Evolutionary conservation across 2,797 vertebrate genomes (phyloP), one percentile per base, ranked within the genome.

Genomic region (Darevskia mixta): DNA sequence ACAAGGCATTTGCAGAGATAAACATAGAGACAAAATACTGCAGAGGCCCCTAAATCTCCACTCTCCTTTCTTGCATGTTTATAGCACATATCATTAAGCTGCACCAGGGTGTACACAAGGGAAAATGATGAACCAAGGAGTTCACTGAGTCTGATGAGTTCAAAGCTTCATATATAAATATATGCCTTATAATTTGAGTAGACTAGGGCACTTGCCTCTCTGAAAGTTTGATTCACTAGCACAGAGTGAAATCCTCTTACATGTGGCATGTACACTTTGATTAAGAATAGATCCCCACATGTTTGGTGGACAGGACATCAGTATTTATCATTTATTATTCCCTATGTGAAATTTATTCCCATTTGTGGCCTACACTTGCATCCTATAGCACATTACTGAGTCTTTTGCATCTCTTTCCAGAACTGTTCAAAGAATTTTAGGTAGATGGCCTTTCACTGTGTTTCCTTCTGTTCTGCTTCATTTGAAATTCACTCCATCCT

Each of bases 311-410:
- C 35, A 71, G 15, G 35, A 49, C 20, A 49, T 83, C 49, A 79
- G 61, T 69, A 69, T 88, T 71, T 61, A 61, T 84, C 66, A 84
- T 88, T 58, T 32, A 58, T 71, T 88, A 83, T 79, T 72, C 23
- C 86, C 82, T 87, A 55, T 83, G 80, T 69, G 41, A 87, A 82
- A 45, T 77, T 77, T 83, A 83, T 88, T 88, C 75, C 43, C 23
- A 83, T 23, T 79, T 20, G 27, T 7, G 66, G 41, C 27, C 73
- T 83, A 77, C 41, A 69, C 32, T 58, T 78, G 73, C 80, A 69
- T 61, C 20, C 61, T 82, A 78, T 5, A 67, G 35, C 18, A 83
- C 45, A 78, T 69, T 78, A 83, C n/a, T 23, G 35, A 83, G 38
- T 79, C 75, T 67, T 82, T 87, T 87, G 41, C n/a, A 83, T 87